Evolutionary conservation across 2,888 invertebrate species (phyloP).

Genomic region (Enchytraeus crypticus): DNA sequence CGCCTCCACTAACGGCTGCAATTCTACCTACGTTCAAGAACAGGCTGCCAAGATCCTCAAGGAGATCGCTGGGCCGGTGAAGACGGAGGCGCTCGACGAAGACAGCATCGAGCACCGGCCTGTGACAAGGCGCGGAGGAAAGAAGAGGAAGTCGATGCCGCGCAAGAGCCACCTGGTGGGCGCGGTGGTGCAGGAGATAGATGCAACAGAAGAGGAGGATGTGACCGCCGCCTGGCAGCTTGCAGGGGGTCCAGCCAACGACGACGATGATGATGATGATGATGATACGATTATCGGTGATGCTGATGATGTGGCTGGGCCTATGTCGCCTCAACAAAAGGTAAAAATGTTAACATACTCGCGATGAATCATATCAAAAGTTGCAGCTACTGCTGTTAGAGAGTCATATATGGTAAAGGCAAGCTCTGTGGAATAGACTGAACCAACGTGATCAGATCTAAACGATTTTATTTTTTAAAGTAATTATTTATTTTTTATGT

Average conservation of each 20-base stretch:
- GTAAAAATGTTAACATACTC: too few species aligned
- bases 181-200: not conserved
- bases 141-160: conserved; percentile 20
- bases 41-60: not conserved
- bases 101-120: not conserved
- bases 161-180: conserved; percentile 6
- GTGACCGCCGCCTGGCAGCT: conserved; percentile 7
- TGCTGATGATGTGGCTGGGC: not conserved
- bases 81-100: not conserved
- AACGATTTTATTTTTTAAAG: too few species aligned
- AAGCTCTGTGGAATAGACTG: too few species aligned
- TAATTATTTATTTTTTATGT: too few species aligned
- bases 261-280: conserved; percentile 11
- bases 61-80: not conserved
- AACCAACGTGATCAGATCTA: too few species aligned
- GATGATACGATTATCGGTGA: not conserved
- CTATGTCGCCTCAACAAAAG: too few species aligned
- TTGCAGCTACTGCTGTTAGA: too few species aligned
- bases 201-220: conserved; percentile 7
- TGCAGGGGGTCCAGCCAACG: not conserved
- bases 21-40: not conserved
- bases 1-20: not conserved
- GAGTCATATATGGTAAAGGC: too few species aligned
- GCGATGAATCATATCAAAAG: too few species aligned
- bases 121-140: conserved; percentile 6